phyloP scores from a whole-genome alignment of 2,797 vertebrate species.

The Sebastolobus altivelis region DNA sequence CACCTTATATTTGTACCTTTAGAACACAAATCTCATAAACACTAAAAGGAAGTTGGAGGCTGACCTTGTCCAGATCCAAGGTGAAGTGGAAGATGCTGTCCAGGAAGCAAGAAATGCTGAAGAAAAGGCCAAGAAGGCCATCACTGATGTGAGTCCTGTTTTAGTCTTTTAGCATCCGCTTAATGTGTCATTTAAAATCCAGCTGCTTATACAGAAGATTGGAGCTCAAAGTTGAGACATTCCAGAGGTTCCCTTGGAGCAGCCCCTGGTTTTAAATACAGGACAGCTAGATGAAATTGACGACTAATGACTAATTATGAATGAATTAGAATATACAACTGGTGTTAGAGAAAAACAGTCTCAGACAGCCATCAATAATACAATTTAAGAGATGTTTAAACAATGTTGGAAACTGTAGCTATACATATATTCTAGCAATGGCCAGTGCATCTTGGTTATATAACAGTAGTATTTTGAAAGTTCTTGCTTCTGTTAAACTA shows the following conservation, averaged over 20 bases:
- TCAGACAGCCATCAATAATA: neutral
- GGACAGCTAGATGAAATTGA: neutral
- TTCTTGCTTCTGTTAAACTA: neutral
- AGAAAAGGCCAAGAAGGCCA: conserved; percentile 93
- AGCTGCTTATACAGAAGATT: neutral
- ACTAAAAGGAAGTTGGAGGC: conserved; percentile 89
- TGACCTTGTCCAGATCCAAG: conserved; percentile 88
- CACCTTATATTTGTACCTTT: neutral
- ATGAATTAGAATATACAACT: neutral
- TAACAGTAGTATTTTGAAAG: neutral
- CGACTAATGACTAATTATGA: neutral
- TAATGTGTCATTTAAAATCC: neutral
- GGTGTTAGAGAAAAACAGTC: neutral
- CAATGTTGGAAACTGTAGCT: neutral
- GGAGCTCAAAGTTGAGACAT: neutral
- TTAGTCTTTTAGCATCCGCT: neutral
- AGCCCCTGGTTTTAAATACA: neutral
- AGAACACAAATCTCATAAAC: conserved; percentile 89
- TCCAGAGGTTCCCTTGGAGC: neutral
- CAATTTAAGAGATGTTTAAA: neutral
- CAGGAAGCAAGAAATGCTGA: conserved; percentile 92
- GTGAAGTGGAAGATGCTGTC: conserved; percentile 88
- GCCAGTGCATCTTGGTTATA: neutral
- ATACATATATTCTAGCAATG: neutral
- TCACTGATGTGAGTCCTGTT: conserved; percentile 88